Evolutionary conservation across 2,113 vertebrate species (phyloP).

Genomic region (Phalacrocorax brasilianus): DNA sequence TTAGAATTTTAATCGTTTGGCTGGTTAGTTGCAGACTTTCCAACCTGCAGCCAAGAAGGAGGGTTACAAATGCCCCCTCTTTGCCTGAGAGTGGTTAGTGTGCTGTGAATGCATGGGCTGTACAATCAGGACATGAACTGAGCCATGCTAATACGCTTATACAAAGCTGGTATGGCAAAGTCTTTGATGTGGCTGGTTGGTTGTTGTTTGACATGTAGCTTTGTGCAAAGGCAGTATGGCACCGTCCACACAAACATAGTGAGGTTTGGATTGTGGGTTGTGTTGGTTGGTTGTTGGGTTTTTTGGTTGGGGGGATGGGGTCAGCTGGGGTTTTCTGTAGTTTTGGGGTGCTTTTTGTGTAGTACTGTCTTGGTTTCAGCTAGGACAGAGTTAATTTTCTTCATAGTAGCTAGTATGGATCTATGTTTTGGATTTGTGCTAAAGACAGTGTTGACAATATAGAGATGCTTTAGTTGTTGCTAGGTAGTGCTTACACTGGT

Average conservation of each 20-base stretch:
- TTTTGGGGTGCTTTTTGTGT: too few relatives aligned
- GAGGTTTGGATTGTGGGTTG: neutral
- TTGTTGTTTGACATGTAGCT: neutral
- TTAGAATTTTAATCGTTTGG: neutral
- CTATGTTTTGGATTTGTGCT: too few relatives aligned
- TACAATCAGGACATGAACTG: neutral
- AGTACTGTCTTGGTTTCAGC: too few relatives aligned
- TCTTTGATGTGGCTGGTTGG: neutral
- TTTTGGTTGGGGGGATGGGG: neutral
- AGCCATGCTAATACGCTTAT: neutral
- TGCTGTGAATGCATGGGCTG: neutral
- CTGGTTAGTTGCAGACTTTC: neutral
- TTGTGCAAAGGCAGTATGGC: neutral
- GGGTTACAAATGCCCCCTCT: neutral
- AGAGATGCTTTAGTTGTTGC: too few relatives aligned
- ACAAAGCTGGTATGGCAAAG: neutral
- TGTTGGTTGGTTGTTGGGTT: neutral
- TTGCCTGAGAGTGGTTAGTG: neutral
- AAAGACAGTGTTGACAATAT: too few relatives aligned
- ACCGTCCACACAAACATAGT: too few relatives aligned
- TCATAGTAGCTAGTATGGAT: too few relatives aligned
- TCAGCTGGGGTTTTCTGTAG: too few relatives aligned
- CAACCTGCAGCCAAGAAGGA: neutral
- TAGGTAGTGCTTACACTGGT: too few relatives aligned
- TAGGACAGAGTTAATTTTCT: too few relatives aligned